Percentiles rank a stretch among this genome's conserved stretches.
These are phyloP conservation scores for Spongia lamella DNA, from an alignment of 37 sponge, comb jelly and placozoan species.

Conservation along the genomic window DNA sequence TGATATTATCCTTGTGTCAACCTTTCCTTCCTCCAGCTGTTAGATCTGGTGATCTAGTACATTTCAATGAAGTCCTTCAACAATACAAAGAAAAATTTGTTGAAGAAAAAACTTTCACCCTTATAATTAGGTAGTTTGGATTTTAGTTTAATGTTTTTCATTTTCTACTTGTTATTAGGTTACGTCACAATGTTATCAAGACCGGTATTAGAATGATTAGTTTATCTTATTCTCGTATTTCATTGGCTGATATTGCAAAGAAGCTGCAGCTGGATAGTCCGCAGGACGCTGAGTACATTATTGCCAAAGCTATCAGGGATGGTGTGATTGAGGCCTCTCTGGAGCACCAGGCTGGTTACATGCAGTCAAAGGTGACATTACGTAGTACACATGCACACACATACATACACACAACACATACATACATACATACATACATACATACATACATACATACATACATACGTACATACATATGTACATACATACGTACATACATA, in stretches of 20 bases:
- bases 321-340: constrained; percentile 93
- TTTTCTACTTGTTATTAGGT: constrained; percentile 31
- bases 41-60: constrained; percentile 81
- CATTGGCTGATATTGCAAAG: constrained; percentile 86
- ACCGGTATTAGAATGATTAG: constrained; percentile 87
- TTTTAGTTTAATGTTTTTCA: constrained; percentile 16
- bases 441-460: background rate
- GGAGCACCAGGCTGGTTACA: constrained; percentile 89
- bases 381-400: background rate
- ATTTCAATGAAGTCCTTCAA: constrained; percentile 73
- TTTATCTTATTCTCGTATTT: constrained; percentile 88
- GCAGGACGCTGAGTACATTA: constrained; percentile 96
- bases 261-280: constrained; percentile 89
- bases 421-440: background rate
- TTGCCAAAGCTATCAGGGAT: constrained; percentile 94
- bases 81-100: constrained; percentile 68
- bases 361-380: constrained; percentile 73
- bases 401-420: too few species aligned
- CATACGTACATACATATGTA: background rate
- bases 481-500: constrained; percentile 3
- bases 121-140: constrained; percentile 68
- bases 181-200: constrained; percentile 97
- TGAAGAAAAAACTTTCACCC: constrained; percentile 83
- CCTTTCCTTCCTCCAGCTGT: constrained; percentile 61
- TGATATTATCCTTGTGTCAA: background rate